Evolutionary conservation across 2,888 invertebrate species (phyloP), one percentile per base, ranked within the genome.

Genomic region (Cheilosia grossa): DNA sequence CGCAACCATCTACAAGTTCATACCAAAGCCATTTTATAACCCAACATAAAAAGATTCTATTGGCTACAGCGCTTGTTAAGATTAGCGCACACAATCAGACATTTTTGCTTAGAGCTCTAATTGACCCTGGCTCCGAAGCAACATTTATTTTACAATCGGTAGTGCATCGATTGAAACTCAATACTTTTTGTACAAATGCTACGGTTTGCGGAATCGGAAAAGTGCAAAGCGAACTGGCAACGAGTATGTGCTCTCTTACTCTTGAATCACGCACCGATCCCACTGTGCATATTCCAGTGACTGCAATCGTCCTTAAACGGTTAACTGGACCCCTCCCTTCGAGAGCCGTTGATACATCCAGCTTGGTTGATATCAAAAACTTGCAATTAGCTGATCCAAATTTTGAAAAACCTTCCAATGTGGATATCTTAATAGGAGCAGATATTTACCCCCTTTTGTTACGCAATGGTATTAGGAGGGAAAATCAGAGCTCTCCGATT

Each of bases 391-490:
- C 77, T 13, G 67, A 77, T 15, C 59, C 58, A 19, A 58, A 30
- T 30, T 64, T 66, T 75, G 37, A 75, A 42, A 66, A 58, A 21
- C 51, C 58, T 10, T 21, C 37, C 56, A 17, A 33, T 17, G 44
- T 64, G 17, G 74, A 74, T 49, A 74, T 56, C 13, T n/a, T 77
- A 15, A 77, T 4, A 27, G 3, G 24, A 27, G 24, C 24, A 27
- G 69, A 69, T 44, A 67, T 77, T 21, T 67, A 69, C 51, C 27
- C 69, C 27, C 61, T 44, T 13, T 19, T 77, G 10, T 44, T 77
- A 27, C 21, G 24, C 9, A 54, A 61, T 10, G 59, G 69, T 44
- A 2, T 61, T 2, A 61, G 19, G n/a, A 30, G 42, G 42, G 53
- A 72, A 40, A 42, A 53, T 13, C 15, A 61, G 0, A 7, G 7